phyloP scores from a whole-genome alignment of 2,797 vertebrate genomes.

The Microctenopoma steveboyesi region DNA sequence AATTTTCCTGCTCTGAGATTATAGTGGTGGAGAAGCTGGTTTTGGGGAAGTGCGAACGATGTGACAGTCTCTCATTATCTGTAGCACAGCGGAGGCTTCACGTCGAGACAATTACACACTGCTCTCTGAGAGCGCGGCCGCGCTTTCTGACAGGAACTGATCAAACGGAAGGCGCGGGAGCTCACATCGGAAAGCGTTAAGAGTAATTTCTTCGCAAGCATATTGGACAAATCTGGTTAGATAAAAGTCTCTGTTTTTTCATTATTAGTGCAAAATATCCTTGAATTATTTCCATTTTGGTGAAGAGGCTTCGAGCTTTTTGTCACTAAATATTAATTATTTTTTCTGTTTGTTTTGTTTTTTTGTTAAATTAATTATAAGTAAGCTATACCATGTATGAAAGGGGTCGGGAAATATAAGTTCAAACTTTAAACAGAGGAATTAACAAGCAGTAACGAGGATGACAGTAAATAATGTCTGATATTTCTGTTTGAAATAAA shows the following conservation, averaged over 20 bases:
- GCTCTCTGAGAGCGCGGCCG: constrained; percentile 41
- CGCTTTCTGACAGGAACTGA: constrained; percentile 36
- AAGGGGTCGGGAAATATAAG: too few relatives aligned
- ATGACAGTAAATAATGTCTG: too few relatives aligned
- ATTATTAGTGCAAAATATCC: background rate
- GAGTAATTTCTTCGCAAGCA: background rate
- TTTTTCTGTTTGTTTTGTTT: too few relatives aligned
- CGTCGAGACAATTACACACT: constrained; percentile 63
- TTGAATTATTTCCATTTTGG: constrained; percentile 5
- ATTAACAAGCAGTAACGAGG: too few relatives aligned
- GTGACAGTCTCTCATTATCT: constrained; percentile 73
- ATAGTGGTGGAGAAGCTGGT: constrained; percentile 58
- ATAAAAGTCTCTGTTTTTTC: constrained; percentile 11
- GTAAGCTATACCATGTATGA: too few relatives aligned
- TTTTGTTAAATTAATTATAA: too few relatives aligned
- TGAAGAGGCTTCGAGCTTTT: constrained; percentile 2
- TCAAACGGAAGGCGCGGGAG: constrained; percentile 25
- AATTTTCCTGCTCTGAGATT: constrained; percentile 56
- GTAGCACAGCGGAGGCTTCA: constrained; percentile 49
- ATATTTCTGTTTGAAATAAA: too few relatives aligned
- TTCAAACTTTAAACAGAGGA: too few relatives aligned
- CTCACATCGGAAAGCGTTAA: constrained; percentile 1
- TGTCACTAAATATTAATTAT: constrained; percentile 26
- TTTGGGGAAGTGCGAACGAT: constrained; percentile 49
- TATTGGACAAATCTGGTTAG: constrained; percentile 10